Evolutionary conservation across 1,140 invertebrate species (phyloP).

Genomic region (Calosoma granatense): DNA sequence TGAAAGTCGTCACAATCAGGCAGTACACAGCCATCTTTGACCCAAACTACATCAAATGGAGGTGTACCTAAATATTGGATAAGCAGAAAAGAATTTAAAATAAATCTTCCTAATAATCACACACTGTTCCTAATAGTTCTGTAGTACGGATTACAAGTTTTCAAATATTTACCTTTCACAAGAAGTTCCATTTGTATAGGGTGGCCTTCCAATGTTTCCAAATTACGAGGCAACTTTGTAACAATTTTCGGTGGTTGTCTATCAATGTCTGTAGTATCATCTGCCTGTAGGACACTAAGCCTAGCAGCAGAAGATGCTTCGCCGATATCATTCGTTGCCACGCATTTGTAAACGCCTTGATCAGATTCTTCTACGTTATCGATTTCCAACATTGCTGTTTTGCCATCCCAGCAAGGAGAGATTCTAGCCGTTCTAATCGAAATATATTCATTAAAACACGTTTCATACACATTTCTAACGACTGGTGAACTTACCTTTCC

Average conservation of each 20-base stretch:
- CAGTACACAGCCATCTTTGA: slow-evolving; percentile 55
- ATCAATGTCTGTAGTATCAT: slow-evolving; percentile 17
- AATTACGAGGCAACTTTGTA: slow-evolving; percentile 32
- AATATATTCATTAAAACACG: not conserved
- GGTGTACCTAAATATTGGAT: slow-evolving; percentile 34
- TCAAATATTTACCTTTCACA: slow-evolving; percentile 33
- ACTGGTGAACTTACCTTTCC: slow-evolving; percentile 23
- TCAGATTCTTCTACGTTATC: slow-evolving; percentile 40
- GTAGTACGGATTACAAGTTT: not conserved
- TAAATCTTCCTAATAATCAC: no score
- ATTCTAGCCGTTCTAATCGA: slow-evolving; percentile 25
- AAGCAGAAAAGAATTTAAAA: slow-evolving; percentile 30
- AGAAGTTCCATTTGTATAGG: slow-evolving; percentile 44
- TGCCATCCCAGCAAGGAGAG: slow-evolving; percentile 32
- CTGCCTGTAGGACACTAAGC: slow-evolving; percentile 19
- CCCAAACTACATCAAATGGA: slow-evolving; percentile 60
- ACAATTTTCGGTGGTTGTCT: slow-evolving; percentile 24
- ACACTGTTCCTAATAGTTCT: no score
- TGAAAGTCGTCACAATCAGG: slow-evolving; percentile 53
- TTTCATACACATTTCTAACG: not conserved
- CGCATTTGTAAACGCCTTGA: slow-evolving; percentile 58
- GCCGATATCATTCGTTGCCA: slow-evolving; percentile 57
- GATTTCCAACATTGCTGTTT: slow-evolving; percentile 39
- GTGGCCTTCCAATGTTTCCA: slow-evolving; percentile 46
- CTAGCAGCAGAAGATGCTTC: slow-evolving; percentile 24